Conservation (phyloP, 1,140 invertebrate species). For the Brachionus paranguensis region DNA sequence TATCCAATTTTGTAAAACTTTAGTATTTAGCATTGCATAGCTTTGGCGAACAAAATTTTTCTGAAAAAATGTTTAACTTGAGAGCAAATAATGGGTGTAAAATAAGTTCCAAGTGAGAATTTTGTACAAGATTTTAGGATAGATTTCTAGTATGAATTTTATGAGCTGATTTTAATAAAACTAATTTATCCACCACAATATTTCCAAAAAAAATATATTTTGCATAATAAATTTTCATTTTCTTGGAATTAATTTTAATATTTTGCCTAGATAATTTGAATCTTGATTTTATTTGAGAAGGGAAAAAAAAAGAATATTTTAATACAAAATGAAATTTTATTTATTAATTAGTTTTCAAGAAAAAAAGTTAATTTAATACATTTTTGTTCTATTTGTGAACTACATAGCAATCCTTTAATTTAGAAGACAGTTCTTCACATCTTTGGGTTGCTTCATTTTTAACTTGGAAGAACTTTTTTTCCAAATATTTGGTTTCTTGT, state of each 20-base stretch:
- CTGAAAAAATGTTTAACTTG: background rate
- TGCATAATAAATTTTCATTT: constrained; percentile 28
- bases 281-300: background rate
- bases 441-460: background rate
- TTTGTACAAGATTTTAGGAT: background rate
- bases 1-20: constrained; percentile 5
- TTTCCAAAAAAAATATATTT: background rate
- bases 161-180: background rate
- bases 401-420: background rate
- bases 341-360: too few relatives aligned
- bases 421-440: background rate
- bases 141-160: background rate
- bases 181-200: background rate
- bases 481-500: background rate
- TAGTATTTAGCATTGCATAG: background rate
- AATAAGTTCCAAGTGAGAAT: background rate
- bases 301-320: background rate
- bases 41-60: background rate
- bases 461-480: background rate
- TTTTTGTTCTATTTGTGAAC: background rate
- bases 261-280: background rate
- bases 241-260: constrained; percentile 5
- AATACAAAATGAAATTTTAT: too few relatives aligned
- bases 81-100: background rate
- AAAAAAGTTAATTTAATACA: too few relatives aligned